A percentile compares a stretch with the other conserved stretches of the same genome.
Evolutionary conservation across 2,888 invertebrate genomes (phyloP).

Genomic region (Bombyx huttoni): DNA sequence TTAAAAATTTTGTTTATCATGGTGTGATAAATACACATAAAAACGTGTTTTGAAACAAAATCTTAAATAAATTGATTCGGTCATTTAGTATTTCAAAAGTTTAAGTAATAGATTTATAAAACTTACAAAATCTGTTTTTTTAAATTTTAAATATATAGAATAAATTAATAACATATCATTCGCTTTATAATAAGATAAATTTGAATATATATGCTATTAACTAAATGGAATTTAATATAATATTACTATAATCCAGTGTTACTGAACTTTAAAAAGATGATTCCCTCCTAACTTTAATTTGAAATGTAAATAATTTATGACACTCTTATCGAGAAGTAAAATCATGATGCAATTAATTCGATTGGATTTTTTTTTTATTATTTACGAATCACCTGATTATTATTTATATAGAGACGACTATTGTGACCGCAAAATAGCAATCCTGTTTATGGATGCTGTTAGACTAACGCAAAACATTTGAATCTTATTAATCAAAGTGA

Average conservation of each 20-base stretch:
- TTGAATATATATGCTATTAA: constrained; percentile 34
- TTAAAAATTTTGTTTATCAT: constrained; percentile 1
- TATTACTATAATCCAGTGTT: constrained; percentile 20
- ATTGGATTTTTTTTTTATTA: background rate
- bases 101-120: constrained; percentile 48
- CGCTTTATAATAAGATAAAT: constrained; percentile 56
- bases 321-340: background rate
- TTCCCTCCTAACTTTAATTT: constrained; percentile 35
- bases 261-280: constrained; percentile 5
- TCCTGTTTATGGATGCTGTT: too few relatives aligned
- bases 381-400: background rate
- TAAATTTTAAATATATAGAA: constrained; percentile 47
- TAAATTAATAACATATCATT: constrained; percentile 62
- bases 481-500: too few relatives aligned
- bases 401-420: too few relatives aligned
- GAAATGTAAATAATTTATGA: background rate
- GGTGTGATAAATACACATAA: background rate
- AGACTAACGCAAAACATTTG: too few relatives aligned
- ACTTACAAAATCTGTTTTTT: constrained; percentile 25
- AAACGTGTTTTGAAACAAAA: too few relatives aligned
- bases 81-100: constrained; percentile 11
- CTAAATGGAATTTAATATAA: constrained; percentile 11
- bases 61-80: too few relatives aligned
- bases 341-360: background rate
- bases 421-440: too few relatives aligned